These are phyloP conservation scores for Xanthia togata DNA, from an alignment of 2,888 invertebrate genomes.

Conservation along the genomic window DNA sequence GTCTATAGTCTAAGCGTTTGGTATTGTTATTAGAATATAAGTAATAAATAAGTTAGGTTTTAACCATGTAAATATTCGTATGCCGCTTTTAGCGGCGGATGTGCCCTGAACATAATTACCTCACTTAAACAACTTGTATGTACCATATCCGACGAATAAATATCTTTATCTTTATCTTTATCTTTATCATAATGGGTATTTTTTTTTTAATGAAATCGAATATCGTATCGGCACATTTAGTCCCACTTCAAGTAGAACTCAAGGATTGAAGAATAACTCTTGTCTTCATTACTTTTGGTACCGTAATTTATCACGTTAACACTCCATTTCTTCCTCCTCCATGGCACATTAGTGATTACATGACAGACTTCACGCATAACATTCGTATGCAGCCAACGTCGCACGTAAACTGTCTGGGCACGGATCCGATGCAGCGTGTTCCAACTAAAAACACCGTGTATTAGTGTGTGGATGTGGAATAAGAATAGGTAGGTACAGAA, in stretches of 20 bases:
- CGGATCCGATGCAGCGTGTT: constrained; percentile 19
- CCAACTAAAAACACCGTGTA: constrained; percentile 22
- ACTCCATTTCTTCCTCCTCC: constrained; percentile 16
- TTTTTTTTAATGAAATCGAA: background rate
- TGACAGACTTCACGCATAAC: constrained; percentile 36
- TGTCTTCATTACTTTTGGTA: background rate
- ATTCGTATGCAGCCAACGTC: constrained; percentile 41
- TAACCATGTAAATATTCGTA: no score
- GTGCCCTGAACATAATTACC: no score
- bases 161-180: no score
- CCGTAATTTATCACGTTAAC: background rate
- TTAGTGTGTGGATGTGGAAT: background rate
- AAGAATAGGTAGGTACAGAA: background rate
- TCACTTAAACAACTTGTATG: no score
- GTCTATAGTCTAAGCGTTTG: no score
- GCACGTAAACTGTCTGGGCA: constrained; percentile 25
- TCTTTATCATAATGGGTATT: no score
- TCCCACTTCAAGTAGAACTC: background rate
- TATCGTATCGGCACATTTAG: background rate
- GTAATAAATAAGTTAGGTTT: no score
- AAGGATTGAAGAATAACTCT: background rate
- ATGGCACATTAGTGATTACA: constrained; percentile 15
- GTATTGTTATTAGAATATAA: no score
- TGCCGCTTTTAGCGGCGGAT: no score
- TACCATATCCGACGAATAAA: no score